phyloP scores from a whole-genome alignment of 2,888 invertebrate genomes.

The Phytoseiulus persimilis region DNA sequence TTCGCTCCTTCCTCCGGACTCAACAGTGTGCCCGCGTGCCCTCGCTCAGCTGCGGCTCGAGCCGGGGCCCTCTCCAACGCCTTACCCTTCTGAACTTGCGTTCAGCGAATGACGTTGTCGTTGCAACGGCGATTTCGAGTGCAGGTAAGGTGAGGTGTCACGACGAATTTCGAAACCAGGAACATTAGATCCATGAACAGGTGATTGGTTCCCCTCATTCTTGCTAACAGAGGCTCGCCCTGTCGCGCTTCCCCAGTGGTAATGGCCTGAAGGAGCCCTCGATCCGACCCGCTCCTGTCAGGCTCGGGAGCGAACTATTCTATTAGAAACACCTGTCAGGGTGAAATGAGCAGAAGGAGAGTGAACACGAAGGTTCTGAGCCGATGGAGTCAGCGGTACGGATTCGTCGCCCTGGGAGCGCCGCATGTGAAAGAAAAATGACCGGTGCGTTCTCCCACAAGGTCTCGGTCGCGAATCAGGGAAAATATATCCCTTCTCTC shows the following conservation, averaged over 20 bases:
- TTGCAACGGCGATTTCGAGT: neutral
- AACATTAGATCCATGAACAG: no score
- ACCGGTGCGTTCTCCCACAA: no score
- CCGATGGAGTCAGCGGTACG: neutral
- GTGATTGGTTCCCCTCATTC: neutral
- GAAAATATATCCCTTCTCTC: no score
- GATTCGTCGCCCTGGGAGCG: neutral
- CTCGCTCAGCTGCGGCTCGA: slow-evolving; percentile 5
- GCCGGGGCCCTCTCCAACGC: neutral
- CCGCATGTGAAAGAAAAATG: neutral
- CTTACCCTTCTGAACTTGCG: neutral
- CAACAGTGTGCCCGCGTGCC: neutral
- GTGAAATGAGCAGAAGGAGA: neutral
- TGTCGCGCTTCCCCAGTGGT: neutral
- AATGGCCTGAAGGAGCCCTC: no score
- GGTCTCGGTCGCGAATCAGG: no score
- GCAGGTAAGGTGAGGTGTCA: neutral
- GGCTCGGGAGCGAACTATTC: neutral
- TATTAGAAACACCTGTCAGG: neutral
- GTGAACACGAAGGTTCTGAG: neutral
- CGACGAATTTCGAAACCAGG: neutral
- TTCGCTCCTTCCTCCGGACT: slow-evolving; percentile 5
- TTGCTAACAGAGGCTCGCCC: neutral
- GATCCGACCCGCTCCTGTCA: no score
- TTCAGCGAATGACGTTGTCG: neutral